Evolutionary conservation across 2,113 vertebrate genomes (phyloP), one percentile per base, ranked within the genome.

Genomic region (Hipposideros armiger): DNA sequence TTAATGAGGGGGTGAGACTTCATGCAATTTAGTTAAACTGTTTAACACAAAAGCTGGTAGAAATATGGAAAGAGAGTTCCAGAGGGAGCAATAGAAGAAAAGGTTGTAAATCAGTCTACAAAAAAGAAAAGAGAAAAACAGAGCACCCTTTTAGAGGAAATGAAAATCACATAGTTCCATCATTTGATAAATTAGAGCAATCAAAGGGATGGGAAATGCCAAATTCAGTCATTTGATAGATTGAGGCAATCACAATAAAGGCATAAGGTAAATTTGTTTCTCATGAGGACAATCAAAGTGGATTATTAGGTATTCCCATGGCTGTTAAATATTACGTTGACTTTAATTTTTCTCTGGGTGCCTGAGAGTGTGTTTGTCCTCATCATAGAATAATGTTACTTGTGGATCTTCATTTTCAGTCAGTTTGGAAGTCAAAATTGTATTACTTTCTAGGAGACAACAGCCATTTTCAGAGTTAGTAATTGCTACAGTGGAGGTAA

Each of bases 281-380:
- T 77, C 96, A 90, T 66, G 95, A 97, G 47, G 9, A 66, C 67
- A 58, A 94, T 97, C 74, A 96, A 45, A 94, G 92, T 80, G 64
- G 96, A 81, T 92, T 0, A 92, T 97, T 97, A 90, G 72, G 7
- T 93, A 94, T 78, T 98, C 62, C 16, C 90, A 89, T 87, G 58
- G n/a, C 95, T 97, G 80, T 97, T 98, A 98, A 96, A 64, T 72
- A 97, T 97, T 97, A 97, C 95, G 92, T 90, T 97, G 85, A 95
- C 52, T 97, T 97, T 97, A 80, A 96, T 73, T 95, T n/a, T 70
- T 83, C 73, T 94, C 93, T 54, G 76, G 52, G 22, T 96, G 70
- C 96, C 97, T 94, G 85, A 94, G 36, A 97, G 92, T 96, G 97
- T 97, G 83, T 84, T 69, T 96, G 91, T 84, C 73, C 73, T 78